Evolutionary conservation across 2,113 vertebrate species (phyloP).

Genomic region (Loxodonta africana): DNA sequence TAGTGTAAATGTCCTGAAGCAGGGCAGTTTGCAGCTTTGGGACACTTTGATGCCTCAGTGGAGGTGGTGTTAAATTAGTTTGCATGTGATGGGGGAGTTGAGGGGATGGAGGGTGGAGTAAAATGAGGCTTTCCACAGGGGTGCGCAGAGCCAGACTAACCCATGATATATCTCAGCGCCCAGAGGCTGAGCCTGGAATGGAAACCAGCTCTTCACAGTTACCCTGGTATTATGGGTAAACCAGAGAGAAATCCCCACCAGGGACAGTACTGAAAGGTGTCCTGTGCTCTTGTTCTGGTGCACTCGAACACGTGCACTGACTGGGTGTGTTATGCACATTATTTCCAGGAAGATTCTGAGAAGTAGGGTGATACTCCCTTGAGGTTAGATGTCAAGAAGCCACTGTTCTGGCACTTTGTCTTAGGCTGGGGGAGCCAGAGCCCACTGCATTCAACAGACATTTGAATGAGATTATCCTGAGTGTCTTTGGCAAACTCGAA

Average conservation of each 20-base stretch:
- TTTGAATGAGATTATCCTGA: background rate
- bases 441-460: background rate
- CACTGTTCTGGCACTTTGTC: background rate
- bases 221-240: background rate
- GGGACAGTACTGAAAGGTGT: background rate
- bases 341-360: background rate
- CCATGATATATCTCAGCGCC: background rate
- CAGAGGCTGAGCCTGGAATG: background rate
- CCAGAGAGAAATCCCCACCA: background rate
- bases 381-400: background rate
- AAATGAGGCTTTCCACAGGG: background rate
- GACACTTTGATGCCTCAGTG: background rate
- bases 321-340: background rate
- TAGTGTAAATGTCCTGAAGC: background rate
- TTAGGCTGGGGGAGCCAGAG: background rate
- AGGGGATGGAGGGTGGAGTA: background rate
- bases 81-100: no score
- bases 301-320: background rate
- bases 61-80: background rate
- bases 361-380: background rate
- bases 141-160: background rate
- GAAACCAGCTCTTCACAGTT: background rate
- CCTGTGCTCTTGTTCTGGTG: background rate
- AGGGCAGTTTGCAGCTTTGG: background rate
- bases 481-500: background rate